Percentiles rank a stretch among this genome's conserved stretches.
Conservation (phyloP, 2,888 invertebrate genomes). For the Rhagium mordax region DNA sequence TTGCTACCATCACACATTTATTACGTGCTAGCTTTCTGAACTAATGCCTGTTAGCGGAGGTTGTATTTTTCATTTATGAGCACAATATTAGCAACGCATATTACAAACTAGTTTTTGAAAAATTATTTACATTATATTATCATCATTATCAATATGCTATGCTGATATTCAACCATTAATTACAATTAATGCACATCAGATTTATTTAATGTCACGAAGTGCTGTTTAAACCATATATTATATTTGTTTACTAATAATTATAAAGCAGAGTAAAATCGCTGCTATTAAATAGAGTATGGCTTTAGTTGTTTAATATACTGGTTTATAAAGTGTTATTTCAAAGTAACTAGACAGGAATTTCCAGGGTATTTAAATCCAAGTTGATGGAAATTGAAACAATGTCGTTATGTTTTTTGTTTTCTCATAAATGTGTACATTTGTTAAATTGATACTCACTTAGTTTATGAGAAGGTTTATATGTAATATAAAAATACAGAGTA, state of each 20-base stretch:
- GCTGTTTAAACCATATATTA: not conserved
- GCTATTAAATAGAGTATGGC: not conserved
- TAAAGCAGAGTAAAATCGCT: not conserved
- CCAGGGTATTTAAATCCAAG: not conserved
- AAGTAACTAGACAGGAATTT: not conserved
- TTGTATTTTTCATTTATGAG: not conserved
- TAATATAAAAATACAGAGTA: no score
- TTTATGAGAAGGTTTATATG: no score
- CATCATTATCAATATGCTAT: not conserved
- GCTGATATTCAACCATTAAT: slow-evolving; percentile 8
- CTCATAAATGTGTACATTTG: no score
- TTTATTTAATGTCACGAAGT: slow-evolving; percentile 8
- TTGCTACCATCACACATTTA: no score
- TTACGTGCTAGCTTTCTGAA: not conserved
- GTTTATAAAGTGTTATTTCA: not conserved
- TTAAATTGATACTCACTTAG: no score
- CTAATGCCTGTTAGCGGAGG: not conserved
- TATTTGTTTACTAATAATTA: slow-evolving; percentile 16
- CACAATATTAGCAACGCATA: not conserved
- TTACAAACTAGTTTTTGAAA: slow-evolving; percentile 6
- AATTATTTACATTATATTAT: not conserved
- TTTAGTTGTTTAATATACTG: not conserved
- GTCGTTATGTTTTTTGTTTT: no score
- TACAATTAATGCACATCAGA: slow-evolving; percentile 17
- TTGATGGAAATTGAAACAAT: not conserved